Evolutionary conservation across 92 coral and sea anemone genomes (phyloP).

Genomic region (Montipora capitata): DNA sequence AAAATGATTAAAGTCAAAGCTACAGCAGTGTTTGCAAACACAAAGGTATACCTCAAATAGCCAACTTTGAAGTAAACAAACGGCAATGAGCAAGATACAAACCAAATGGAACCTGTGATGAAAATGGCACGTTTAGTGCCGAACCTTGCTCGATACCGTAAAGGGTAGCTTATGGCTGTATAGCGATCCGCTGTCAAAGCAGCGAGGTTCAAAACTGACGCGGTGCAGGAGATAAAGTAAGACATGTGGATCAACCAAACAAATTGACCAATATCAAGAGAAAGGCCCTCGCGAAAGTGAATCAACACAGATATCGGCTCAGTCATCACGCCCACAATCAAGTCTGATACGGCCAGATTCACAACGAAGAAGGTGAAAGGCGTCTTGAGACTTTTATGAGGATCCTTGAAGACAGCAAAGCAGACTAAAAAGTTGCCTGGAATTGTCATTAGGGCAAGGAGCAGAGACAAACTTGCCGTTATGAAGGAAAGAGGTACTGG

Average conservation of each 20-base stretch:
- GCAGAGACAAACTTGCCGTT: slow-evolving; percentile 78
- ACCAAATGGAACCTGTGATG: slow-evolving; percentile 74
- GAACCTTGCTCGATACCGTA: slow-evolving; percentile 74
- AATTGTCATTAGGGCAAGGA: slow-evolving; percentile 77
- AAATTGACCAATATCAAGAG: slow-evolving; percentile 36
- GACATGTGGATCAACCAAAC: slow-evolving; percentile 75
- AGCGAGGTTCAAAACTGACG: slow-evolving; percentile 86
- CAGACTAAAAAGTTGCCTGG: slow-evolving; percentile 90
- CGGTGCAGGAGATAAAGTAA: slow-evolving; percentile 88
- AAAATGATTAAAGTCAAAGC: slow-evolving; percentile 65
- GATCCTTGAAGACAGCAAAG: slow-evolving; percentile 85
- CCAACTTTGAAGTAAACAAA: slow-evolving; percentile 84
- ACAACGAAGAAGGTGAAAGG: slow-evolving; percentile 90
- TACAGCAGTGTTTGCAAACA: slow-evolving; percentile 91
- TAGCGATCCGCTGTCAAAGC: slow-evolving; percentile 87
- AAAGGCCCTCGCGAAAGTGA: slow-evolving; percentile 87
- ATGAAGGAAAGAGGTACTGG: slow-evolving; percentile 78
- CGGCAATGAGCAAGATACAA: slow-evolving; percentile 71
- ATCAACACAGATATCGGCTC: slow-evolving; percentile 85
- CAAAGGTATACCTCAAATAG: slow-evolving; percentile 77
- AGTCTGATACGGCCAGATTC: slow-evolving; percentile 90
- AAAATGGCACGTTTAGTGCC: slow-evolving; percentile 46
- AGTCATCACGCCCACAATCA: slow-evolving; percentile 86
- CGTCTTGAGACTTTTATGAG: slow-evolving; percentile 81
- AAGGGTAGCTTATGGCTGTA: slow-evolving; percentile 75